Percentiles rank a stretch among this genome's conserved stretches.
Evolutionary conservation across 2,113 vertebrate genomes (phyloP).

Genomic region (Egretta garzetta): DNA sequence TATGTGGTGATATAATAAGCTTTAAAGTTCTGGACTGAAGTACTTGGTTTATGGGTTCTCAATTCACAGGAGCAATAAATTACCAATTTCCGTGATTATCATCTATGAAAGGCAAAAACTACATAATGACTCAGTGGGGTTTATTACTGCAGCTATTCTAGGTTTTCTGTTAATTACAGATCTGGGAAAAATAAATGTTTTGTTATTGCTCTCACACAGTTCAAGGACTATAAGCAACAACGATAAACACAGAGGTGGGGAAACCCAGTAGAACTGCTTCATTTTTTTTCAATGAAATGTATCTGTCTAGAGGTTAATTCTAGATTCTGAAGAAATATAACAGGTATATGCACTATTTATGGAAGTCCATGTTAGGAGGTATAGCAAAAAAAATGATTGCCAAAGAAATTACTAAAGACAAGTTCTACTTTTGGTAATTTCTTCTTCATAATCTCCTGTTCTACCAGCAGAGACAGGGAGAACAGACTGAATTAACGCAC

Average conservation of each 20-base stretch:
- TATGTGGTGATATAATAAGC: not conserved
- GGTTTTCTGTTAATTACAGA: slow-evolving; percentile 71
- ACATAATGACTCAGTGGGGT: slow-evolving; percentile 64
- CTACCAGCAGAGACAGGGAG: not conserved
- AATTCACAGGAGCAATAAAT: slow-evolving; percentile 70
- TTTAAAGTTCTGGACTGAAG: slow-evolving; percentile 40
- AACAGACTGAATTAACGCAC: not conserved
- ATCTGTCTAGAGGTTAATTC: not conserved
- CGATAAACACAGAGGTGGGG: slow-evolving; percentile 9
- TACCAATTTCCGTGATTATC: slow-evolving; percentile 71
- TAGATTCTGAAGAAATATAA: not conserved
- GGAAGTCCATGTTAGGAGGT: not conserved
- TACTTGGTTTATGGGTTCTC: slow-evolving; percentile 42
- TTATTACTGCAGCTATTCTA: slow-evolving; percentile 72
- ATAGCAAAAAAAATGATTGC: not conserved
- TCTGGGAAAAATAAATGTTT: slow-evolving; percentile 72
- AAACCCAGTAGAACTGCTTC: not conserved
- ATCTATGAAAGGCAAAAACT: slow-evolving; percentile 76
- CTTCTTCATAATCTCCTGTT: not conserved
- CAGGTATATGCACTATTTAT: not conserved
- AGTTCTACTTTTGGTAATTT: not conserved
- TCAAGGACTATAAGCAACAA: slow-evolving; percentile 33
- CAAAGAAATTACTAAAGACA: not conserved
- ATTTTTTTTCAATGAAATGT: slow-evolving; percentile 6
- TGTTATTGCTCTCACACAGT: slow-evolving; percentile 33